Evolutionary conservation across 2,113 vertebrate species (phyloP), one percentile per base, ranked within the genome.

Genomic region (Aspidoscelis tigris): DNA sequence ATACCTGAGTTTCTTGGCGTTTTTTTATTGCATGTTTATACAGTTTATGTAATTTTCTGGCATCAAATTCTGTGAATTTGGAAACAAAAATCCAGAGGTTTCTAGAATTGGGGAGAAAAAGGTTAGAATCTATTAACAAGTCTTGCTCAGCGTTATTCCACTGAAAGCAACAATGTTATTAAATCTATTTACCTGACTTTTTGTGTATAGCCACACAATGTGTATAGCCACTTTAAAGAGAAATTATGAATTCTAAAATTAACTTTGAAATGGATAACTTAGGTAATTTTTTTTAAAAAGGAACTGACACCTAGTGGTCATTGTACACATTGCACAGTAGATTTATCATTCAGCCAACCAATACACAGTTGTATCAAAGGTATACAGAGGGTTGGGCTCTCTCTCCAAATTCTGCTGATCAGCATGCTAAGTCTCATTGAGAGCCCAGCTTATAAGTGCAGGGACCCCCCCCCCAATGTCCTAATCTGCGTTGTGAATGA

Each of bases 1-100:
- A 16, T 96, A 99, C 98, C 97, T 98, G 98, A 90, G 96, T 98
- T 89, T 99, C 98, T 65, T 98, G 98, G 12, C 99, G 96, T 92
- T 99, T 99, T 96, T 99, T 99, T 94, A 99, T 99, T 82, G 99
- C 99, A 87, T 99, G 99, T 82, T 99, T 99, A 92, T 99, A 99
- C 14, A 99, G 93, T 78, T 99, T 99, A 92, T 99, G 99, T 83
- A 99, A 91, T 80, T 99, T 99, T 91, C 99, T 98, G 87, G 99
- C 99, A 92, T 99, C 99, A 94, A 99, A 99, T 93, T 99, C 99
- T 2, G 99, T 99, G 94, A 99, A 99, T 90, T 99, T 99, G 41
- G 98, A 99, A 72, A 99, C 98, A 95, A 99, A 99, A 94, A 99
- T 99, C 98, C 98, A 99, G 85, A 99, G 92, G 92, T 99, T 99